phyloP scores from a whole-genome alignment of 1,140 invertebrate genomes.

The Zaprionus inermis region DNA sequence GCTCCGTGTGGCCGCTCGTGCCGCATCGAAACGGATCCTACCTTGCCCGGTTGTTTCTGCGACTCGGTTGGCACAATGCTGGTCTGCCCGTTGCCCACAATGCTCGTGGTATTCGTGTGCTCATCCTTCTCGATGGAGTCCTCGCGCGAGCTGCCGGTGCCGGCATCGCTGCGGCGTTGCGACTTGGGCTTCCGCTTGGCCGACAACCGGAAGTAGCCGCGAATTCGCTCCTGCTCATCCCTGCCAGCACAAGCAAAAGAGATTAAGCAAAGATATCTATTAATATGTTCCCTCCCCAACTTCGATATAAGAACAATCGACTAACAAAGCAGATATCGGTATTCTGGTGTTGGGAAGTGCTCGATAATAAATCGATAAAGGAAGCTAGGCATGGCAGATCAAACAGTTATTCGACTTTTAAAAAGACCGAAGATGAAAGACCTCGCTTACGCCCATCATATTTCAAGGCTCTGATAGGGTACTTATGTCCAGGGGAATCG shows the following conservation, averaged over 20 bases:
- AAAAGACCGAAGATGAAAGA: no score
- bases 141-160: constrained; percentile 47
- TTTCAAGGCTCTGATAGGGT: no score
- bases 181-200: constrained; percentile 64
- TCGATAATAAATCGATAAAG: no score
- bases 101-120: constrained; percentile 57
- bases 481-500: no score
- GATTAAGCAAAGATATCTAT: constrained; percentile 19
- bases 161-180: constrained; percentile 60
- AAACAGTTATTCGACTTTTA: no score
- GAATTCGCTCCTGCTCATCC: constrained; percentile 86
- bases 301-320: no score
- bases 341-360: no score
- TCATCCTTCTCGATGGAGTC: constrained; percentile 81
- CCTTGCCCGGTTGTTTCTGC: constrained; percentile 18
- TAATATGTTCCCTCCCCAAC: no score
- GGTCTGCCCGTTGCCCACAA: constrained; percentile 21
- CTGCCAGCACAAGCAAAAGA: constrained; percentile 81
- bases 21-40: not conserved
- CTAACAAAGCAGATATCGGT: no score
- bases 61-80: constrained; percentile 7
- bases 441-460: no score
- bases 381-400: no score
- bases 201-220: constrained; percentile 87
- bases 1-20: constrained; percentile 42